These are phyloP conservation scores for Dendrocincla tyrannina DNA, from an alignment of 2,797 vertebrate genomes.

Conservation along the genomic window DNA sequence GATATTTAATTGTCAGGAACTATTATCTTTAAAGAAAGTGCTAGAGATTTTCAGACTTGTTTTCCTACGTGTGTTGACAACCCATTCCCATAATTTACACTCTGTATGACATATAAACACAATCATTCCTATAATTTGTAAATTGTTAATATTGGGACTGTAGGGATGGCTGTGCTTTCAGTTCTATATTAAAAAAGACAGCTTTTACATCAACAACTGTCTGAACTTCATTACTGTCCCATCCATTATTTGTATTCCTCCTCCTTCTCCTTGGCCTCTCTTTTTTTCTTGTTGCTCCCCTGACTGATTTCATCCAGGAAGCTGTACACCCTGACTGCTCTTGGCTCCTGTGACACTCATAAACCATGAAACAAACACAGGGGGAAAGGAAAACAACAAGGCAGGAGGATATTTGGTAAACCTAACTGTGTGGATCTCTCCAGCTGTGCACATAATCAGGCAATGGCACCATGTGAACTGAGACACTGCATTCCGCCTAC, in stretches of 20 bases:
- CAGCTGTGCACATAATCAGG: background rate
- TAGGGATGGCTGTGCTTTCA: background rate
- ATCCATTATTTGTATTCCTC: background rate
- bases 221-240: slow-evolving; percentile 27
- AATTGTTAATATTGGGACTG: slow-evolving; percentile 55
- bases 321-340: background rate
- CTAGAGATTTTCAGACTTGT: slow-evolving; percentile 38
- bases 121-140: slow-evolving; percentile 39
- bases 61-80: slow-evolving; percentile 49
- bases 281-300: background rate
- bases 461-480: background rate
- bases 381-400: background rate
- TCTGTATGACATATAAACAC: slow-evolving; percentile 26
- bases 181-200: background rate
- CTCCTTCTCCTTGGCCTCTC: background rate
- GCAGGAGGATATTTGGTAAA: background rate
- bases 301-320: background rate
- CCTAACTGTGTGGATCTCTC: background rate
- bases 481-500: rapidly evolving
- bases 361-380: slow-evolving; percentile 4
- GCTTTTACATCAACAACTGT: slow-evolving; percentile 30
- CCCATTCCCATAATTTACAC: slow-evolving; percentile 29
- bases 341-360: background rate
- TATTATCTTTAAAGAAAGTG: slow-evolving; percentile 22
- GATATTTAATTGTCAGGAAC: slow-evolving; percentile 54